These are phyloP conservation scores for Tetragonula carbonaria DNA, from an alignment of 2,888 invertebrate genomes.

Conservation along the genomic window DNA sequence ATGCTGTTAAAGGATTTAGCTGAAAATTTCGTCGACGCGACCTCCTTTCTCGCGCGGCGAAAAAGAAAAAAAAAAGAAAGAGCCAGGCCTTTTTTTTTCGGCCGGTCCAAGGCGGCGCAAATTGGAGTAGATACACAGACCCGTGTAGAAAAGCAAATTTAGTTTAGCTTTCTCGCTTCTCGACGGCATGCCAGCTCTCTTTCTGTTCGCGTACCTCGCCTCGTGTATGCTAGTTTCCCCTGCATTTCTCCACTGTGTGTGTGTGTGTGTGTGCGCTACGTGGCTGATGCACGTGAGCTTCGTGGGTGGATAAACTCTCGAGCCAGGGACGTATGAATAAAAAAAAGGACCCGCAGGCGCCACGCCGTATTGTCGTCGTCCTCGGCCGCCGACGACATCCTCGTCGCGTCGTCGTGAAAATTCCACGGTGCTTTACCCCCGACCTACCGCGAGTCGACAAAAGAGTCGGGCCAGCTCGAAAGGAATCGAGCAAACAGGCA, in stretches of 20 bases:
- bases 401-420: slow-evolving; percentile 37
- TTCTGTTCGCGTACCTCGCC: neutral
- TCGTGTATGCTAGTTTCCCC: neutral
- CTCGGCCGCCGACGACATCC: slow-evolving; percentile 44
- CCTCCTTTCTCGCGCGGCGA: slow-evolving; percentile 48
- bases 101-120: slow-evolving; percentile 65
- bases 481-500: neutral
- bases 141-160: slow-evolving; percentile 72
- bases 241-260: neutral
- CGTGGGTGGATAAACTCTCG: slow-evolving; percentile 68
- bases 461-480: slow-evolving; percentile 29
- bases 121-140: slow-evolving; percentile 70
- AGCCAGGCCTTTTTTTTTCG: slow-evolving; percentile 62
- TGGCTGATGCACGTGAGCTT: neutral
- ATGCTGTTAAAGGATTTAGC: slow-evolving; percentile 46
- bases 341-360: slow-evolving; percentile 71
- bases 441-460: slow-evolving; percentile 16
- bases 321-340: slow-evolving; percentile 76
- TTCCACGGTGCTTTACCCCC: slow-evolving; percentile 30
- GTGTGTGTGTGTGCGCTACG: neutral
- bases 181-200: slow-evolving; percentile 27
- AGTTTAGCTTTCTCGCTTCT: slow-evolving; percentile 65
- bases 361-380: slow-evolving; percentile 71
- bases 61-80: slow-evolving; percentile 3
- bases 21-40: slow-evolving; percentile 48